phyloP scores from a whole-genome alignment of 2,113 vertebrate genomes.

The Taxidea taxus region DNA sequence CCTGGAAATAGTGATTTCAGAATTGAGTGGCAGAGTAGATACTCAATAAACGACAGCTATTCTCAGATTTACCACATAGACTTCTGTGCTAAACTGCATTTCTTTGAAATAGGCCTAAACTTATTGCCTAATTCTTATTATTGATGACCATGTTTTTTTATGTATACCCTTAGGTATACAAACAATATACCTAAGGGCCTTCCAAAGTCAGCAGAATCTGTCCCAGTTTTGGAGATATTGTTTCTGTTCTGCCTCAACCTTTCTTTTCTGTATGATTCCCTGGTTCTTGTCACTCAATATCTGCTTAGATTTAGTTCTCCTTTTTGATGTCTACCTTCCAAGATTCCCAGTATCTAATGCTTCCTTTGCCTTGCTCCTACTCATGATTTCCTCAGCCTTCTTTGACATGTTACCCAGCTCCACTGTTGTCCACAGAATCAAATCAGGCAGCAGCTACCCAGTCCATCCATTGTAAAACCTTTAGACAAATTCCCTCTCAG shows the following conservation, averaged over 20 bases:
- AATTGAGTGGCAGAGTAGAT: background rate
- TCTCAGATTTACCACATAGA: background rate
- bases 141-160: background rate
- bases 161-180: background rate
- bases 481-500: slow-evolving; percentile 12
- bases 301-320: background rate
- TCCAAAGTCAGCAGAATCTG: background rate
- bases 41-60: background rate
- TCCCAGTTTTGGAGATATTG: background rate
- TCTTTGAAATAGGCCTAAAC: slow-evolving; percentile 26
- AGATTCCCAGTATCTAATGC: background rate
- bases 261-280: background rate
- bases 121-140: background rate
- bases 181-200: background rate
- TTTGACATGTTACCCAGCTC: background rate
- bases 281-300: background rate
- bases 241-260: background rate
- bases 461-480: background rate
- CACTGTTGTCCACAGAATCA: background rate
- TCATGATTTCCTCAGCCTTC: background rate
- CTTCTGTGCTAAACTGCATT: background rate
- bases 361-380: background rate
- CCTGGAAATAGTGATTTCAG: slow-evolving; percentile 26
- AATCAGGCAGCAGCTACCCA: background rate
- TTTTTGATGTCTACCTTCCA: slow-evolving; percentile 9